Evolutionary conservation across 2,797 vertebrate genomes (phyloP).

Genomic region (Bovichtus variegatus): DNA sequence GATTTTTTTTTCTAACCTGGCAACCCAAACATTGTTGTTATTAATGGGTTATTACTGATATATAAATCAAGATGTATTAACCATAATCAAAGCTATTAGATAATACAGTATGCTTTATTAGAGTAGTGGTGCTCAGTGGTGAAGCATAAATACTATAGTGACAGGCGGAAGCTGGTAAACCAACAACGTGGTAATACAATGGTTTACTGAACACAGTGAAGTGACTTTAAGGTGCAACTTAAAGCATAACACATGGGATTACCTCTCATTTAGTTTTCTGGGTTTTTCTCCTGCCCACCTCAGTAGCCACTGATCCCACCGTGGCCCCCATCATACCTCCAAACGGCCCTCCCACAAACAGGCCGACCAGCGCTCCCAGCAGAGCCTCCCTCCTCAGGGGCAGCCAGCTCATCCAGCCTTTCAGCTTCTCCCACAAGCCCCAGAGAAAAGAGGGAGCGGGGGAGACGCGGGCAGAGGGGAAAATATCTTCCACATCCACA

Average conservation of each 20-base stretch:
- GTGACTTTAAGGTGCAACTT: conserved; percentile 37
- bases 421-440: conserved; percentile 79
- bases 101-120: background rate
- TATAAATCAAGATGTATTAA: background rate
- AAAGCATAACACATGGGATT: background rate
- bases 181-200: conserved; percentile 13
- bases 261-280: conserved; percentile 69
- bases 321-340: conserved; percentile 83
- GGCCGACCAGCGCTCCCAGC: conserved; percentile 80
- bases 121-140: conserved; percentile 1
- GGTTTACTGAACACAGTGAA: conserved; percentile 21
- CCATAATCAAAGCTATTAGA: background rate
- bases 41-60: background rate
- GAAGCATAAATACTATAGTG: conserved; percentile 19
- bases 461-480: conserved; percentile 26
- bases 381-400: conserved; percentile 76
- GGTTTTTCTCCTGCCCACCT: conserved; percentile 80
- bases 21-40: background rate
- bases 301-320: conserved; percentile 85
- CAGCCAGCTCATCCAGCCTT: conserved; percentile 73
- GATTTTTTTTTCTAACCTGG: background rate
- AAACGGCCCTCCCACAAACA: conserved; percentile 82
- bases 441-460: conserved; percentile 48
- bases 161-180: background rate
- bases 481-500: conserved; percentile 60